Base-by-base conservation (phyloP, 2,888 invertebrate genomes). In the Drosophila sordidula region DNA sequence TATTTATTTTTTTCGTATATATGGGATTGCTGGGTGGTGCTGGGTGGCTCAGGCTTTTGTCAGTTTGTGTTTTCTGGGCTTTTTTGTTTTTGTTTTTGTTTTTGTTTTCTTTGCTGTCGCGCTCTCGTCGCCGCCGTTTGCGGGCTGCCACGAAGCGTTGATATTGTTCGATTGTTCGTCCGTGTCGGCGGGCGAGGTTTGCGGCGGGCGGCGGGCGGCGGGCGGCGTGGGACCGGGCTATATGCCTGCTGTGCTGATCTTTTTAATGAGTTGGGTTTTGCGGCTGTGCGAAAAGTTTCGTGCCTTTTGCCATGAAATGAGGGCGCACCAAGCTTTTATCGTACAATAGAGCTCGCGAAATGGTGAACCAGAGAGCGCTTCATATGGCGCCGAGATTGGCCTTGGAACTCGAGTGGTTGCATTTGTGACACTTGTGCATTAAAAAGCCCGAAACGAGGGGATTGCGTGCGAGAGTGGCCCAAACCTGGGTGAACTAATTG, bases 81-180 rank as follows among this genome's bases (percentile, higher is more conserved):
- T 65, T 42, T 34, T 34, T 26, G 44, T 45, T 38, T 6, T 45
- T 55, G 11, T 62, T 26, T 56, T 56, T 29, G 14, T 42, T 38
- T 52, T 58, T 46, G 25, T 22, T 50, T 62, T 34, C 42, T 14
- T 39, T 58, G 38, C 54, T 12, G 22, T 26, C 34, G 44, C n/a
- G 32, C 44, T 36, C 34, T 45, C 55, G 41, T 45, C 41, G 36
- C 42, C 74, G 9, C 42, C 11, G 61, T 58, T 69, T 78, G 68
- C 39, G 81, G 71, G 59, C 78, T 68, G 69, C 85, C 81, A 58
- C 62, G 75, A 69, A 64, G 78, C 87, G 86, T 86, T 86, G 83
- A 83, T 87, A 88, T 83, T 83, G 82, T 83, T 83, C 82, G 82
- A 83, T 86, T 83, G 86, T 88, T 88, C 86, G 57, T 49, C 49